phyloP scores from a whole-genome alignment of 1,140 invertebrate genomes.

The Eubasilissa regina region DNA sequence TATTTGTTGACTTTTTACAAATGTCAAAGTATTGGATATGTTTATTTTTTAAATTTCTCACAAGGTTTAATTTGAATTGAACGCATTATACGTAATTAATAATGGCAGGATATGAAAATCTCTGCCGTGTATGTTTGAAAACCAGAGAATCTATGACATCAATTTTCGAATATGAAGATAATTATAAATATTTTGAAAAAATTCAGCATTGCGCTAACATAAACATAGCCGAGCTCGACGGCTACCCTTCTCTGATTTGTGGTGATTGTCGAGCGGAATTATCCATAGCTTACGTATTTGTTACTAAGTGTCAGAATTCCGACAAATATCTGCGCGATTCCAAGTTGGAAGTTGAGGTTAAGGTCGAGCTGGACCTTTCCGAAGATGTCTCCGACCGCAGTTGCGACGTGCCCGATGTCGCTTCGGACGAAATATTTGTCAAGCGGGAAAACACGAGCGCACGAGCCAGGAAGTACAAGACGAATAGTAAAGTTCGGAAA shows the following conservation, averaged over 20 bases:
- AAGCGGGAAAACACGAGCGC: not conserved
- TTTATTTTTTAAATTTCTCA: no score
- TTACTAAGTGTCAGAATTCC: conserved; percentile 64
- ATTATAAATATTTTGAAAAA: conserved; percentile 62
- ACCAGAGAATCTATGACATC: conserved; percentile 62
- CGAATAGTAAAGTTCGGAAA: conserved; percentile 75
- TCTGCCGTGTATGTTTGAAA: conserved; percentile 64
- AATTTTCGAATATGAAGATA: conserved; percentile 64
- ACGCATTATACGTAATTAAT: no score
- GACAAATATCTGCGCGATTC: conserved; percentile 63
- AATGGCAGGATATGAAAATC: conserved; percentile 18
- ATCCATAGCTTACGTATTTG: conserved; percentile 62
- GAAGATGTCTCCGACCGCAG: conserved; percentile 29
- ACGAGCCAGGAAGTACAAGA: not conserved
- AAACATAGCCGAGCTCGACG: conserved; percentile 62
- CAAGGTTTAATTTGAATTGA: no score
- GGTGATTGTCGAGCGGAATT: conserved; percentile 62
- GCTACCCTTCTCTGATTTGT: conserved; percentile 63
- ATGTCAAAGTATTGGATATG: not conserved
- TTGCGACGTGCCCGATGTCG: conserved; percentile 51
- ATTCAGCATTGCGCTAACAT: conserved; percentile 65
- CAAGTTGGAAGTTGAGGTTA: conserved; percentile 50
- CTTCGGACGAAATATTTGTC: conserved; percentile 63
- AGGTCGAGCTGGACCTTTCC: conserved; percentile 6
- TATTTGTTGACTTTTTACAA: conserved; percentile 21